Percentiles rank a stretch among this genome's conserved stretches.
Conservation (phyloP, 2,113 vertebrate species). For the Axis porcinus region DNA sequence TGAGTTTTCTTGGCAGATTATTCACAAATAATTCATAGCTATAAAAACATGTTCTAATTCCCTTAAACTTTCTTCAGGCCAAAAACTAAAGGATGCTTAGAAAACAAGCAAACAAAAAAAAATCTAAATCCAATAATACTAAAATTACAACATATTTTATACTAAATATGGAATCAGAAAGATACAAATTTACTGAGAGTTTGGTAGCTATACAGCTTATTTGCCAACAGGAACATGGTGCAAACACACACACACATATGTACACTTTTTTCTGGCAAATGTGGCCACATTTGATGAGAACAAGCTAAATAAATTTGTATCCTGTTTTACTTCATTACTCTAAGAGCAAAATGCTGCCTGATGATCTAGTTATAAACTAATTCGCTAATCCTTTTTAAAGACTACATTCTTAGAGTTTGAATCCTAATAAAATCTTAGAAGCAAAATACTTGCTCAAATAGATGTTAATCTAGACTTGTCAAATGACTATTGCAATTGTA, state of each 20-base stretch:
- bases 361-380: background rate
- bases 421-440: background rate
- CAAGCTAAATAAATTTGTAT: background rate
- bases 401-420: background rate
- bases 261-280: background rate
- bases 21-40: constrained; percentile 2
- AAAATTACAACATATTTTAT: background rate
- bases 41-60: background rate
- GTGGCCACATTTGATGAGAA: background rate
- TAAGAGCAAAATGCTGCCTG: background rate
- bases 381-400: background rate
- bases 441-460: constrained; percentile 17
- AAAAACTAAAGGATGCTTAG: background rate
- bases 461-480: background rate
- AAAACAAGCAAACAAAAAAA: background rate
- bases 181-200: background rate
- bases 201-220: background rate
- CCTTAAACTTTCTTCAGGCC: background rate
- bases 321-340: background rate
- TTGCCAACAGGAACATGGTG: background rate
- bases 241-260: background rate
- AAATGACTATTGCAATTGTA: background rate
- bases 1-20: background rate
- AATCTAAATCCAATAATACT: background rate
- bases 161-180: background rate